phyloP scores from a whole-genome alignment of 2,113 vertebrate genomes.

The Phylloscopus whistleri region DNA sequence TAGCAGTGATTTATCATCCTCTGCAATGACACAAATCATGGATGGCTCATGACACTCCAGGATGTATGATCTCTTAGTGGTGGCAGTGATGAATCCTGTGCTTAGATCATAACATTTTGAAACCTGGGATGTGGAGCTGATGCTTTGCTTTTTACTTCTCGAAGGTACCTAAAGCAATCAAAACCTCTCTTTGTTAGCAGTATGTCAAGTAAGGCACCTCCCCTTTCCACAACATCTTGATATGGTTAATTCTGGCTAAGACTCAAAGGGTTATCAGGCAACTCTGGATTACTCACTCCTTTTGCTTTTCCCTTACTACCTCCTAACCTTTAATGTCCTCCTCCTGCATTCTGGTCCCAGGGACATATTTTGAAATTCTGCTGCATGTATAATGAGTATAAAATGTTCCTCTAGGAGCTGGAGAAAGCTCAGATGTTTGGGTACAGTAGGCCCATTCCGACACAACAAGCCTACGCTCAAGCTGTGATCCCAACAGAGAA shows the following conservation, averaged over 20 bases:
- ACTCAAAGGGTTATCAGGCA: slow-evolving; percentile 39
- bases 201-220: neutral
- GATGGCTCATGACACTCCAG: slow-evolving; percentile 67
- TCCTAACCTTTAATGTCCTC: slow-evolving; percentile 65
- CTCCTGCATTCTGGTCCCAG: slow-evolving; percentile 65
- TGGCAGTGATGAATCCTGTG: slow-evolving; percentile 65
- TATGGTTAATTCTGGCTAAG: neutral
- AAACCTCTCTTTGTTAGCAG: slow-evolving; percentile 30
- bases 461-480: slow-evolving; percentile 76
- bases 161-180: slow-evolving; percentile 56
- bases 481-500: slow-evolving; percentile 73
- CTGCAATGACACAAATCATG: slow-evolving; percentile 72
- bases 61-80: slow-evolving; percentile 63
- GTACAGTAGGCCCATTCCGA: slow-evolving; percentile 74
- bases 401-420: slow-evolving; percentile 73
- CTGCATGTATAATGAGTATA: slow-evolving; percentile 75
- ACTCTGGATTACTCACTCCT: slow-evolving; percentile 49
- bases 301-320: slow-evolving; percentile 44
- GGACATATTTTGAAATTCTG: slow-evolving; percentile 70
- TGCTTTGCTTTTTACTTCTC: slow-evolving; percentile 54
- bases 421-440: slow-evolving; percentile 74
- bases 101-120: slow-evolving; percentile 68
- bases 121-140: slow-evolving; percentile 59
- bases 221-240: neutral
- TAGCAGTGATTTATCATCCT: slow-evolving; percentile 74